Conservation (phyloP, 2,888 invertebrate genomes). For the Torymus tubicola region DNA sequence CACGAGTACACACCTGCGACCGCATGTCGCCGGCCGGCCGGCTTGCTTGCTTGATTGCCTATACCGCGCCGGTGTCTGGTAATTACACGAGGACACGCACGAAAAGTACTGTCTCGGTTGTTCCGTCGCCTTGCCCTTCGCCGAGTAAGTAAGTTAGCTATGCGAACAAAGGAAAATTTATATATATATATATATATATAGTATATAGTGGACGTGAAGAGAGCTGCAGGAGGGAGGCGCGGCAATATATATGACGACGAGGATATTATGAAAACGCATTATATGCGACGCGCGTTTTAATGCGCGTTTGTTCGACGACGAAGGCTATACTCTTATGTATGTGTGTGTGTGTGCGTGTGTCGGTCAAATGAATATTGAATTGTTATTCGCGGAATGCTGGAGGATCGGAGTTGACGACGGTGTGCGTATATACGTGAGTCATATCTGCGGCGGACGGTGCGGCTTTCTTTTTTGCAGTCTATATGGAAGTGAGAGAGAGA, state of each 20-base stretch:
- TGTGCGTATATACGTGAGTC: too few species aligned
- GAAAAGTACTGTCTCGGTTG: too few species aligned
- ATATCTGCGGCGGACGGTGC: too few species aligned
- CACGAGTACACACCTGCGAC: constrained; percentile 7
- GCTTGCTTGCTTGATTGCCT: too few species aligned
- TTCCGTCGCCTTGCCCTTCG: not conserved
- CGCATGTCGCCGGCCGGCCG: constrained; percentile 31
- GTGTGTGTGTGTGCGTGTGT: not conserved
- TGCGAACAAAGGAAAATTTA: constrained; percentile 25
- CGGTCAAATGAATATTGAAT: not conserved
- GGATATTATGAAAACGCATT: too few species aligned
- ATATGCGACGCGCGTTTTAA: constrained; percentile 3
- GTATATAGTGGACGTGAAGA: too few species aligned
- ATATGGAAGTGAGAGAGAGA: too few species aligned
- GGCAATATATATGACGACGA: too few species aligned
- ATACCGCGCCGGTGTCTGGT: not conserved
- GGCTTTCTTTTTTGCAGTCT: too few species aligned
- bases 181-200: not conserved
- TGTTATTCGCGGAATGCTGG: constrained; percentile 8
- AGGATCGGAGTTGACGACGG: constrained; percentile 1
- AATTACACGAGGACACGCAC: constrained; percentile 49
- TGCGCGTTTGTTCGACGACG: not conserved
- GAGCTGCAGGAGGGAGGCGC: too few species aligned
- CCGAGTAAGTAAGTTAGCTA: too few species aligned
- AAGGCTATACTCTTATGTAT: not conserved